Conservation (phyloP, 2,888 invertebrate species). For the Orchestes rusci region DNA sequence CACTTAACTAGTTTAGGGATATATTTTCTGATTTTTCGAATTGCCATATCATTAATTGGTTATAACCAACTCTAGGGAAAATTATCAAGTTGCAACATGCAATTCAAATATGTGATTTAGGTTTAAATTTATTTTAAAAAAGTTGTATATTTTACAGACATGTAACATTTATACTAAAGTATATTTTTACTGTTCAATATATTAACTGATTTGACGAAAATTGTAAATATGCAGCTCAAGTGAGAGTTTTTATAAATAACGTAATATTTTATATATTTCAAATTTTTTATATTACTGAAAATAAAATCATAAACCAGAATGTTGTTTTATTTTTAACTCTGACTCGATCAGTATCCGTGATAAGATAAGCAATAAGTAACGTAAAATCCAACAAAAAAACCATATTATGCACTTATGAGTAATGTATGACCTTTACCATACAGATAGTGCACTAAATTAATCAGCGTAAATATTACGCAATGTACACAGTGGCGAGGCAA, state of each 20-base stretch:
- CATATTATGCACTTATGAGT: too few species aligned
- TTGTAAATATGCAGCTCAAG: slow-evolving; percentile 16
- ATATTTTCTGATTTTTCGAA: neutral
- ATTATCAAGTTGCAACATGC: slow-evolving; percentile 9
- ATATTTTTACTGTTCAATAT: slow-evolving; percentile 32
- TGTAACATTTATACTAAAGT: slow-evolving; percentile 20
- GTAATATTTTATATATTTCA: slow-evolving; percentile 38
- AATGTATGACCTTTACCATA: too few species aligned
- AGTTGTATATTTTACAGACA: slow-evolving; percentile 10
- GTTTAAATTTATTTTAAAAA: slow-evolving; percentile 12
- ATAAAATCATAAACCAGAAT: slow-evolving; percentile 8
- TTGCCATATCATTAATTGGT: slow-evolving; percentile 5
- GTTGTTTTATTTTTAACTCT: too few species aligned
- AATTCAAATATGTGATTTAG: slow-evolving; percentile 21
- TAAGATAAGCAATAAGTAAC: too few species aligned
- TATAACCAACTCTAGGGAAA: slow-evolving; percentile 3
- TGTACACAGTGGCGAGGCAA: too few species aligned
- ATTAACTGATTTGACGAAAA: slow-evolving; percentile 15
- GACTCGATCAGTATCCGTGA: too few species aligned
- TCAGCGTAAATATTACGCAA: too few species aligned
- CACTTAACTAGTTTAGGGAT: slow-evolving; percentile 11
- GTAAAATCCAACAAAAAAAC: too few species aligned
- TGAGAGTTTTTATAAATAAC: slow-evolving; percentile 34
- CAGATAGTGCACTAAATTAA: too few species aligned
- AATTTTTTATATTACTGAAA: slow-evolving; percentile 37